phyloP scores from a whole-genome alignment of 2,888 invertebrate genomes.

The Ferdinandea cuprea region DNA sequence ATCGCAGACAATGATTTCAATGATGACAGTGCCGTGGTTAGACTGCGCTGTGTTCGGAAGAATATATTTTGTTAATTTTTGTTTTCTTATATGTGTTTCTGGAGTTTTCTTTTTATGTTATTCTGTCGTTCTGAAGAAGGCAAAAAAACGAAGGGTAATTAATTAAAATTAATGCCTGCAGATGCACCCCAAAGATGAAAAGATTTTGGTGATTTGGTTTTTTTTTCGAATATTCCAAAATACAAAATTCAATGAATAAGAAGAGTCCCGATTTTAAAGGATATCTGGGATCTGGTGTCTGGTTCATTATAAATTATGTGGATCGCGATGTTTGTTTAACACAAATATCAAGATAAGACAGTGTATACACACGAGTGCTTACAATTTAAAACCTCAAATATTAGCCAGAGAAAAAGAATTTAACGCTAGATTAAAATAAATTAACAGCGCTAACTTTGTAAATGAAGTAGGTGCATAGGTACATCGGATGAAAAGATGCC shows the following conservation, averaged over 20 bases:
- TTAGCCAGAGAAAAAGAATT: constrained; percentile 28
- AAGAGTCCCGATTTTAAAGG: constrained; percentile 14
- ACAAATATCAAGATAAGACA: constrained; percentile 52
- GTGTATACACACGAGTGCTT: constrained; percentile 4
- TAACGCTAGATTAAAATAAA: constrained; percentile 51
- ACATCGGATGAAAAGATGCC: constrained; percentile 46
- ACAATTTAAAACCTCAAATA: constrained; percentile 44
- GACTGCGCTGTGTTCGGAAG: constrained; percentile 3
- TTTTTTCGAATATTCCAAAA: constrained; percentile 6
- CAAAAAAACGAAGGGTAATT: constrained; percentile 69
- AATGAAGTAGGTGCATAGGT: not conserved
- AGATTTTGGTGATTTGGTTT: constrained; percentile 60
- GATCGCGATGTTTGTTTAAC: constrained; percentile 62
- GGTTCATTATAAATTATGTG: constrained; percentile 48
- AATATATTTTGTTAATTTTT: constrained; percentile 40
- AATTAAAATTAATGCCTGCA: constrained; percentile 75
- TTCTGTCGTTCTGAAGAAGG: constrained; percentile 37
- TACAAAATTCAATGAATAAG: constrained; percentile 5
- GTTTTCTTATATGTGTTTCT: constrained; percentile 51
- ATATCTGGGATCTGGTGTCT: constrained; percentile 65
- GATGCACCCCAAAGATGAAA: constrained; percentile 73
- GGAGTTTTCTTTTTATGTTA: constrained; percentile 50
- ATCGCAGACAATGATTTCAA: constrained; percentile 70
- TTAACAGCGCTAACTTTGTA: constrained; percentile 42
- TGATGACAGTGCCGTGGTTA: constrained; percentile 11